These are phyloP conservation scores for Basileuterus tristriatus DNA, from an alignment of 2,797 vertebrate genomes.

Conservation along the genomic window DNA sequence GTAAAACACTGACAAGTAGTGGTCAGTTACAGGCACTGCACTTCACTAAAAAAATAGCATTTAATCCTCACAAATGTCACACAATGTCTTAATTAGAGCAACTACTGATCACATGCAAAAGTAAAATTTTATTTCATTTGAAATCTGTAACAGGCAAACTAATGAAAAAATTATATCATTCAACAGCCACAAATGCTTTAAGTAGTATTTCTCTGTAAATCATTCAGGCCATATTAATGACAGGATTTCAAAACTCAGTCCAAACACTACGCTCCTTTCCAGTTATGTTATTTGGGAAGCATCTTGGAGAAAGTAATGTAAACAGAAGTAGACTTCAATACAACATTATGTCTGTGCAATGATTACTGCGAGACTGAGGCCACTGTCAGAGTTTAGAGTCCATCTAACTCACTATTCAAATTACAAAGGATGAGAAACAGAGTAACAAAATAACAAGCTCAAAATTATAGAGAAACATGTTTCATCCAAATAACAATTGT, in stretches of 20 bases:
- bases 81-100: not conserved
- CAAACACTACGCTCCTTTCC: not conserved
- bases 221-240: not conserved
- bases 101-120: not conserved
- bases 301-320: not conserved
- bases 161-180: not conserved
- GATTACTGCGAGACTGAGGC: not conserved
- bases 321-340: not conserved
- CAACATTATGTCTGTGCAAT: not conserved
- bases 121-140: not conserved
- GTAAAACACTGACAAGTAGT: constrained; percentile 75
- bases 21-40: constrained; percentile 46
- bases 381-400: not conserved
- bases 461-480: not conserved
- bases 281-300: not conserved
- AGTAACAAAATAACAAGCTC: not conserved
- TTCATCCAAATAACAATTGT: not conserved
- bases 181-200: not conserved
- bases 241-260: not conserved
- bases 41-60: not conserved
- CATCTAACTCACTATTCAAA: not conserved
- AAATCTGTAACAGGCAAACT: not conserved
- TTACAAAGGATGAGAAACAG: not conserved
- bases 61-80: not conserved
- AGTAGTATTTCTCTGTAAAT: not conserved